Evolutionary conservation across 2,888 invertebrate species (phyloP), one percentile per base, ranked within the genome.

Genomic region (Calliopum simillimum): DNA sequence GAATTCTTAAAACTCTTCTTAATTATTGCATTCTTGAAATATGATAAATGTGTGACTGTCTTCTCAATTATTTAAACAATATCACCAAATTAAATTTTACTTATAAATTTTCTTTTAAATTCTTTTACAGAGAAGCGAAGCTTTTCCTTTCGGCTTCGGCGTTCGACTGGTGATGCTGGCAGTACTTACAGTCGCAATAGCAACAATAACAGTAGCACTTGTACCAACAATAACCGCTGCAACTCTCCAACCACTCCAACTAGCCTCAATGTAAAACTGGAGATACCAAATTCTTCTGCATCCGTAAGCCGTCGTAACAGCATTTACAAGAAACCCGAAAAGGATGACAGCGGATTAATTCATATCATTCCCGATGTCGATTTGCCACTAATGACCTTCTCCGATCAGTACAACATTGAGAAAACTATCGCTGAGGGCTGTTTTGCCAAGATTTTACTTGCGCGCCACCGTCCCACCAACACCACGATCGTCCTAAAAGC

Each of bases 401-500:
- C 85, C 19, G 87, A 89, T 75, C 90, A 92, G 81, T 93, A 92
- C 83, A 88, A 90, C 72, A 88, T 92, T 16, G 87, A 90, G 58
- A 89, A 88, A 78, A 90, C 89, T 1, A 84, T 93, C 33, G 91
- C 91, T 13, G 90, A 91, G 79, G 92, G 92, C 12, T 91, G 91
- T 73, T 92, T 91, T 80, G 92, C 92, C 4, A 90, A 90, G 78
- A 89, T 93, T 0, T 85, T 92, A 41, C 86, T 93, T 58, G 91
- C 91, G 8, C 88, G 83, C 2, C 89, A 90, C 78, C 84, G 87
- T 13, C 86, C 87, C 51, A 89, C 90, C 46, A 90, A 91, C 75
- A 89, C 90, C 2, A 88, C 89, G 44, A 91, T 93, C 56, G 92
- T 92, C 0, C 86, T 94, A 12, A 94, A 94, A 80, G 90, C 90